Percentiles rank a stretch among this genome's conserved stretches.
phyloP scores from a whole-genome alignment of 2,888 invertebrate genomes.

The Rhopalosiphum nymphaeae region DNA sequence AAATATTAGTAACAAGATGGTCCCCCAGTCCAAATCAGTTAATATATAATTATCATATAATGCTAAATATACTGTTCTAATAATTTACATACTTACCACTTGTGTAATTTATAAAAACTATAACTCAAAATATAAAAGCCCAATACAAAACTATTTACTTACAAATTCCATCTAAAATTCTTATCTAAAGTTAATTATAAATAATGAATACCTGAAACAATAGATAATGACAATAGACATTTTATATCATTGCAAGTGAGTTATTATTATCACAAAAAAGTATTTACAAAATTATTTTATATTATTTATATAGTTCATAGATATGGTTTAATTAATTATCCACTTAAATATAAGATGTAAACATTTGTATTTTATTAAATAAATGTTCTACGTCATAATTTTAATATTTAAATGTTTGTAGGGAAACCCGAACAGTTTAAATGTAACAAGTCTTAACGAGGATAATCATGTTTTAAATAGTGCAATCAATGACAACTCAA shows the following conservation, averaged over 20 bases:
- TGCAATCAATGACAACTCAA: constrained; percentile 1
- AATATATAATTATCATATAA: too few relatives aligned
- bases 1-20: neutral
- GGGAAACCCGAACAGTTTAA: neutral
- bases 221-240: neutral
- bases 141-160: neutral
- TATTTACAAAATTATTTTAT: neutral
- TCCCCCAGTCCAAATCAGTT: too few relatives aligned
- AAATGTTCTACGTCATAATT: neutral
- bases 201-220: neutral
- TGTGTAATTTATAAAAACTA: neutral
- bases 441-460: constrained; percentile 18
- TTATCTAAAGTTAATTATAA: neutral
- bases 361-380: neutral
- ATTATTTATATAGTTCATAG: neutral
- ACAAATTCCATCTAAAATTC: neutral
- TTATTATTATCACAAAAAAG: neutral
- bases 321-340: neutral
- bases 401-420: constrained; percentile 11
- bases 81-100: neutral
- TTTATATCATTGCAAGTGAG: neutral
- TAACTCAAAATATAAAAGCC: neutral
- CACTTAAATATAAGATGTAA: neutral
- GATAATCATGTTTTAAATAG: constrained; percentile 36
- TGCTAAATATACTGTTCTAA: neutral